Base-by-base conservation (phyloP, 2,888 invertebrate species). In the Drosophila neoperkinsi region DNA sequence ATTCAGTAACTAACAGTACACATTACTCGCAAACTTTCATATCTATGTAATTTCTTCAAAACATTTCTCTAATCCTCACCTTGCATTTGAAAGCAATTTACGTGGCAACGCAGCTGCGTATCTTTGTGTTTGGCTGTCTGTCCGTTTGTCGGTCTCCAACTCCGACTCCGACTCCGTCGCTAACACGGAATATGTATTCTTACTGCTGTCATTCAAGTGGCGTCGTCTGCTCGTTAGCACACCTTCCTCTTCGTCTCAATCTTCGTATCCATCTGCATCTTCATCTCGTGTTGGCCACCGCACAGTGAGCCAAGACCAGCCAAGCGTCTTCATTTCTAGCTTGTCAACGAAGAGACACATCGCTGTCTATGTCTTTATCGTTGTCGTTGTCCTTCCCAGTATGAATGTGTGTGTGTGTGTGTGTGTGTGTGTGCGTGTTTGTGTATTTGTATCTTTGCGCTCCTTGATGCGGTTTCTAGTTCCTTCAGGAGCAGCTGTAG, bases 21-120 rank as follows among this genome's bases (percentile, higher is more conserved):
- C 82, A 84, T 84, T 82, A 79, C 70, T 70, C 52, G 67, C 80
- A 85, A 86, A 83, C 79, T 81, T 86, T 84, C 77, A 71, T 77
- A 74, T 84, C 72, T 66, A 72, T 79, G 77, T 83, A 82, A 81
- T 86, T 83, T 67, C 77, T 70, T 63, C 53, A 55, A 46, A 69
- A 79, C 84, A 84, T 79, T 79, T 79, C 84, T 84, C 79, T 86
- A 88, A 88, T 84, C 88, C 88, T 81, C 87, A 88, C 77, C 86
- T 88, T 69, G 79, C 79, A 79, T 86, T 84, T 81, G 84, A 77
- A 77, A 88, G 88, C 87, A 88, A 88, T 85, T 85, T 81, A 79
- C 60, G 74, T 84, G 77, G 77, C 80, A 75, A 75, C 66, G 75
- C 77, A 79, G 68, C 83, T 64, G 67, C 53, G 71, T 71, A 46